Evolutionary conservation across 2,797 vertebrate genomes (phyloP).

Genomic region (Rallus crepitans): DNA sequence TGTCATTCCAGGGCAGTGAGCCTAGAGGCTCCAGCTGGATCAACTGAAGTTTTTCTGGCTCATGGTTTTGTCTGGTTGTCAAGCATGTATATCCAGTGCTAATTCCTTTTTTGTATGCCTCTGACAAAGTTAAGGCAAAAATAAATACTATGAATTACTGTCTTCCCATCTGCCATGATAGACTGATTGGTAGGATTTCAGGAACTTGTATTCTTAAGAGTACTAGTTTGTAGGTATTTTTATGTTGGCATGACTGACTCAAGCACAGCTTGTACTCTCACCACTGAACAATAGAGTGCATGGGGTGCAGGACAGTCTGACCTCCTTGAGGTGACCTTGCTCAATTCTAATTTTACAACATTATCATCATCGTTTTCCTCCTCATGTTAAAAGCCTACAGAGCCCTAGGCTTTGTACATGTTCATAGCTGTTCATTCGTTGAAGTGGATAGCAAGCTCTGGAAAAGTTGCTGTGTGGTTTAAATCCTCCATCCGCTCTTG

Average conservation of each 20-base stretch:
- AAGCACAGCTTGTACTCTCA: slow-evolving; percentile 5
- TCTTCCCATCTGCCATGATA: slow-evolving; percentile 56
- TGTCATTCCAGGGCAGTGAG: slow-evolving; percentile 15
- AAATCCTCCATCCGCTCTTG: neutral
- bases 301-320: neutral
- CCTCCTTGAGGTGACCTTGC: neutral
- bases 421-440: neutral
- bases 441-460: neutral
- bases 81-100: slow-evolving; percentile 19
- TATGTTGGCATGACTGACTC: slow-evolving; percentile 25
- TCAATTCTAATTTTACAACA: neutral
- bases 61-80: slow-evolving; percentile 28
- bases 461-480: neutral
- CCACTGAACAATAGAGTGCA: neutral
- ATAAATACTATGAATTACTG: slow-evolving; percentile 39
- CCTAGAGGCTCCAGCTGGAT: slow-evolving; percentile 24
- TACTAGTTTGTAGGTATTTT: slow-evolving; percentile 2
- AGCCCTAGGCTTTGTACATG: neutral
- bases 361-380: neutral
- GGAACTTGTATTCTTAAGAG: slow-evolving; percentile 4
- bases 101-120: neutral
- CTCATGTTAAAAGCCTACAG: neutral
- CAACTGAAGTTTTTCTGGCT: slow-evolving; percentile 44
- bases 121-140: slow-evolving; percentile 52
- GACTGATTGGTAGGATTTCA: slow-evolving; percentile 51